Conservation (phyloP, 2,113 vertebrate genomes). For the Arvicanthis niloticus region DNA sequence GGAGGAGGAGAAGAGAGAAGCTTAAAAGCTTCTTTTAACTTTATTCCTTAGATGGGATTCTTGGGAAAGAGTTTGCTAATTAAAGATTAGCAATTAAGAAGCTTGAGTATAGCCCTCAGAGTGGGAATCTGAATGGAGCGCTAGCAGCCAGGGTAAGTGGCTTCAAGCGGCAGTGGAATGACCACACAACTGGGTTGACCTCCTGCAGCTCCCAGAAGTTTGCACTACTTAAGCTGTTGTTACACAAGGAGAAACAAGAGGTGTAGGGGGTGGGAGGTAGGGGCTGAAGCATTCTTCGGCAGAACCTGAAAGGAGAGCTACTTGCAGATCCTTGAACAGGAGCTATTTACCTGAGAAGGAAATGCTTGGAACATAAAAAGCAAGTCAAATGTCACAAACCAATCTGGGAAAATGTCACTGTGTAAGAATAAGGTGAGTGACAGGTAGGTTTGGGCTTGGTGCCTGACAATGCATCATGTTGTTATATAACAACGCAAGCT, state of each 20-base stretch:
- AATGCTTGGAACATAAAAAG: constrained; percentile 43
- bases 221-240: neutral
- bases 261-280: too few species aligned
- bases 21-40: neutral
- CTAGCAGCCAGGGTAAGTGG: neutral
- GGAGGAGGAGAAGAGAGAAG: too few species aligned
- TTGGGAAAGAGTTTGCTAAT: neutral
- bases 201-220: neutral
- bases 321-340: constrained; percentile 4
- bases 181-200: neutral
- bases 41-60: neutral
- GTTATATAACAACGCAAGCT: neutral
- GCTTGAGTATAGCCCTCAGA: neutral
- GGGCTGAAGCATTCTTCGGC: neutral
- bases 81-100: neutral
- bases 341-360: constrained; percentile 52
- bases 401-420: neutral
- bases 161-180: neutral
- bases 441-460: neutral
- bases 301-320: neutral
- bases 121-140: neutral
- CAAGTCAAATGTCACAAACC: constrained; percentile 13
- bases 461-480: neutral
- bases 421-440: neutral
- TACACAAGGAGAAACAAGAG: constrained; percentile 7